These are phyloP conservation scores for Syrmaticus mikado DNA, from an alignment of 2,113 vertebrate species.

Conservation along the genomic window DNA sequence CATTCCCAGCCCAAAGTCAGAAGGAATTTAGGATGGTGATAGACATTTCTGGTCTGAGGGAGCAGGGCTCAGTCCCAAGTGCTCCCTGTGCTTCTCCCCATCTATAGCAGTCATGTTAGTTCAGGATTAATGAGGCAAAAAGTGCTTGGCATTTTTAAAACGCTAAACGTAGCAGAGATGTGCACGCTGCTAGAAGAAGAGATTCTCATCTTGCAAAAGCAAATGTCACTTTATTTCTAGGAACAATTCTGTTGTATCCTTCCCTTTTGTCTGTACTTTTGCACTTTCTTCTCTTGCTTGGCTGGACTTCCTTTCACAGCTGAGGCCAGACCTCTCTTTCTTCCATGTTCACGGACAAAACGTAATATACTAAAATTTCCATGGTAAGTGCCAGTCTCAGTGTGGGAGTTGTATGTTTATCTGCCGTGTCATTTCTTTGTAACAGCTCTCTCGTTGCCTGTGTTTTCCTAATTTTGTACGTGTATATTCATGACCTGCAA, in stretches of 20 bases:
- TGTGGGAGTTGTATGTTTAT: background rate
- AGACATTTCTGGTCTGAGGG: background rate
- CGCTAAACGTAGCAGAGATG: background rate
- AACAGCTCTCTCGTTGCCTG: background rate
- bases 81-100: fast-evolving
- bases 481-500: background rate
- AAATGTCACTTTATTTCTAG: background rate
- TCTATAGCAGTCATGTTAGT: fast-evolving
- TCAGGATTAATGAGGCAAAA: background rate
- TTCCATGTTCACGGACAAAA: background rate
- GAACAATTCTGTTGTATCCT: background rate
- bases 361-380: background rate
- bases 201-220: background rate
- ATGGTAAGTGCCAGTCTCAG: background rate
- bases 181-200: background rate
- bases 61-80: background rate
- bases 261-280: background rate
- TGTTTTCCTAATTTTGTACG: background rate
- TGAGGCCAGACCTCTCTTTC: background rate
- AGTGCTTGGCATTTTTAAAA: background rate
- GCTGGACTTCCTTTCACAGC: background rate
- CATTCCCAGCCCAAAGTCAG: background rate
- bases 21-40: background rate
- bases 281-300: background rate
- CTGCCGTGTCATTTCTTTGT: background rate